Evolutionary conservation across 2,797 vertebrate species (phyloP).

Genomic region (Alectoris magna): DNA sequence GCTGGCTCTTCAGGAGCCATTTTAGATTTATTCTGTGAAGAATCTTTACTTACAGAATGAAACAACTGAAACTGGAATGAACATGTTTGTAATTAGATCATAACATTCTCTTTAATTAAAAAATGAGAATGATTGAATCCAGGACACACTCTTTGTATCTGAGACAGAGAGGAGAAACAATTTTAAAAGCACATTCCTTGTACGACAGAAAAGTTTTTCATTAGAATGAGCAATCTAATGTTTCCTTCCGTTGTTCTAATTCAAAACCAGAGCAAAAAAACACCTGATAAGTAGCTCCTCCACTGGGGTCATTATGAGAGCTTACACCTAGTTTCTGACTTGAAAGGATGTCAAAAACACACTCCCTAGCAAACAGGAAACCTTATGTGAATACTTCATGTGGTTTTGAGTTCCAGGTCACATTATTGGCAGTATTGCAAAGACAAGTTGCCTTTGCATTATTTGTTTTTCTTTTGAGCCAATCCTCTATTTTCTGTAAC

Average conservation of each 20-base stretch:
- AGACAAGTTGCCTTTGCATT: not conserved
- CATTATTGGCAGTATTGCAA: not conserved
- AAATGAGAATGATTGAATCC: not conserved
- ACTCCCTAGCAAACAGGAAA: conserved; percentile 22
- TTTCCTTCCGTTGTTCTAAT: conserved; percentile 71
- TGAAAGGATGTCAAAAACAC: conserved; percentile 49
- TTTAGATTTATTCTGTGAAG: not conserved
- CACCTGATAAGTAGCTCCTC: not conserved
- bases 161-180: conserved; percentile 2
- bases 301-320: conserved; percentile 39
- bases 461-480: not conserved
- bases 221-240: conserved; percentile 44
- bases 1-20: not conserved
- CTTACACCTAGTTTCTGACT: not conserved
- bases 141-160: not conserved
- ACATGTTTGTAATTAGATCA: not conserved
- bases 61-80: not conserved
- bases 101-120: conserved; percentile 18
- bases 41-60: not conserved
- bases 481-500: not conserved
- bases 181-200: conserved; percentile 20
- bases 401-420: conserved; percentile 27
- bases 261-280: conserved; percentile 39
- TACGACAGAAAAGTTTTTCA: conserved; percentile 35
- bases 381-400: conserved; percentile 23